Evolutionary conservation across 2,113 vertebrate species (phyloP).

Genomic region (Salvelinus fontinalis): DNA sequence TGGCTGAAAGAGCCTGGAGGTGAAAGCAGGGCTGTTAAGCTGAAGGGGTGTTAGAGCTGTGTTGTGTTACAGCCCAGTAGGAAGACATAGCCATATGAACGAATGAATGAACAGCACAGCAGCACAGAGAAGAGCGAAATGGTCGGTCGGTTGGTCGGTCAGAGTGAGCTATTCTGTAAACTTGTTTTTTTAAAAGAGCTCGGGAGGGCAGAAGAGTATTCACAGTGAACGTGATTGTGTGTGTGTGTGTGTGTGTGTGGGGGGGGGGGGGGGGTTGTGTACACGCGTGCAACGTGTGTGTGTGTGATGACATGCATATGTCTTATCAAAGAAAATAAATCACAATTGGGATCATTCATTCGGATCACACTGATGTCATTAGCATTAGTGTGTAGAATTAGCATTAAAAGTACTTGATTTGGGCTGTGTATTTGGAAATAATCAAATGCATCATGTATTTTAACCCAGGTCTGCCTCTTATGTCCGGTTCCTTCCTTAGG

Average conservation of each 20-base stretch:
- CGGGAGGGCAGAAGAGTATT: not conserved
- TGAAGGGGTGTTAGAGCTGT: constrained; percentile 25
- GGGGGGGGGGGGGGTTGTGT: no score
- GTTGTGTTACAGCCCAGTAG: not conserved
- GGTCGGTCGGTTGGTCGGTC: constrained; percentile 13
- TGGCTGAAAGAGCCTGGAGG: constrained; percentile 50
- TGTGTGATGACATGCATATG: not conserved
- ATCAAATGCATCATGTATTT: no score
- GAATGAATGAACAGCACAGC: not conserved
- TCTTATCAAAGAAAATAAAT: not conserved
- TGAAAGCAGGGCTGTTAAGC: constrained; percentile 50
- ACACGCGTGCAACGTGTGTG: no score
- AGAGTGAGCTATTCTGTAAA: constrained; percentile 41
- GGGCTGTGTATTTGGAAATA: no score
- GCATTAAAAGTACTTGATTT: no score
- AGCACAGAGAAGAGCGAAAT: constrained; percentile 35
- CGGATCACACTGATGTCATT: not conserved
- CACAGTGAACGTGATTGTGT: not conserved
- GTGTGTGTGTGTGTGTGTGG: not conserved
- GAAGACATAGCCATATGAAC: not conserved
- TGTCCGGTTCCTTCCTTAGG: no score
- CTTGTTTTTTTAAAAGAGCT: constrained; percentile 55
- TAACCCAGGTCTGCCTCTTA: no score
- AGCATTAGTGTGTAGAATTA: not conserved
- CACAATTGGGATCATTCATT: not conserved